Evolutionary conservation across 92 coral and sea anemone species (phyloP), one percentile per base, ranked within the genome.

Genomic region (Actinernus sp.): DNA sequence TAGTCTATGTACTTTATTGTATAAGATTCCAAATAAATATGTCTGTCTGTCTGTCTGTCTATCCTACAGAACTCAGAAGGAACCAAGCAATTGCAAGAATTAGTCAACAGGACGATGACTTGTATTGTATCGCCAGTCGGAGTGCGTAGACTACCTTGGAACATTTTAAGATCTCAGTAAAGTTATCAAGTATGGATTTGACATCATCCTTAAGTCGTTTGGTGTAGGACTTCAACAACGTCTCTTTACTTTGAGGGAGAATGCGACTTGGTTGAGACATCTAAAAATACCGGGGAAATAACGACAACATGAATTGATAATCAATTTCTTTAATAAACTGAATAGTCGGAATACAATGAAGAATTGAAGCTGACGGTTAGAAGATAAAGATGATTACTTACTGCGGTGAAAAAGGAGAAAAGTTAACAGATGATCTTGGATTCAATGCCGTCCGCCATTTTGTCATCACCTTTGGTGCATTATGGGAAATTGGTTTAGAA

Each of bases 181-280:
- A 93, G 75, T 93, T 93, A 79, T 93, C 98, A 62, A 93, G 83
- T 38, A 93, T 87, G 1, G 97, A 91, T 39, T 93, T 93, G 13
- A 93, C 93, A 43, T 93, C 98, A 63, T 93, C 98, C 45, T 93
- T 93, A 43, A 93, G 64, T 4, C 98, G 88, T 74, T 93, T 93
- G 25, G 97, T 93, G 71, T 93, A 93, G 8, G 98, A 90, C 74
- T 93, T 93, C 16, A 93, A 72, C 43, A 93, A 81, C 1, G 93
- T 92, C 65, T 93, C 98, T 65, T 93, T 93, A 55, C 97, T 91
- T 70, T 93, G 98, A 4, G 97, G 96, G n/a, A 93, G 52, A 52
- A 74, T 73, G 24, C 90, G 67, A 27, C 97, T 65, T 73, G 87
- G 76, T 55, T 93, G 98, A 20, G 98, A 82, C 98, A 93, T 93